Evolutionary conservation across 2,797 vertebrate genomes (phyloP), one percentile per base, ranked within the genome.

Genomic region (Etheostoma perlongum): DNA sequence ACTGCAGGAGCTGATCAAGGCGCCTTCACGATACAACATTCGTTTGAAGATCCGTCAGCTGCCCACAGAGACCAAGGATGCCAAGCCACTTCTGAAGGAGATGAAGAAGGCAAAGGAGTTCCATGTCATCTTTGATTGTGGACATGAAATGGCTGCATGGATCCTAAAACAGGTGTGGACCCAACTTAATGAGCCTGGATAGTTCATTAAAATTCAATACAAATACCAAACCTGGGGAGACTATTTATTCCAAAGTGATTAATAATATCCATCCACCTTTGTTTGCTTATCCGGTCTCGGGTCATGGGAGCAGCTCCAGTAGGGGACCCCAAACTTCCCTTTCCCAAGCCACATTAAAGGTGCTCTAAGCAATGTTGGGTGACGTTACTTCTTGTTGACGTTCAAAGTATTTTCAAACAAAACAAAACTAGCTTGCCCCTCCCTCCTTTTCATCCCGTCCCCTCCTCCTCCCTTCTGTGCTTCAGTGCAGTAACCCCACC

Each of bases 101-200:
- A 99, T 99, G 98, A 99, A 99, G 94, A 97, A 97, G 93, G 97
- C 97, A 6, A 98, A 98, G 83, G 98, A 99, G 91, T 99, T 99
- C 89, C 98, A 99, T 18, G 97, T 98, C 74, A 99, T 99, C 91
- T 99, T 99, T 89, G 98, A 99, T 91, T 99, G 98, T 80, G 97
- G 97, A 76, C 98, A 99, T 83, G 97, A 98, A 93, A 99, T 98
- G 97, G 98, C 98, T 83, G 98, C 98, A 53, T 97, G 97, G 91
- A 98, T 99, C 92, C 94, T 99, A 70, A 99, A 98, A 87, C 98
- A 99, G 97, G 98, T 94, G 85, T 36, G 25, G 58, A 16, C 12
- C 51, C 13, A 21, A 25, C 42, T 59, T 62, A 78, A 72, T 72
- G 78, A 85, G 75, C 14, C 44, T 5, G 13, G 33, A 74, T 46